Percentiles rank a stretch among this genome's conserved stretches.
These are phyloP conservation scores for Elegia similella DNA, from an alignment of 2,888 invertebrate genomes.

Conservation along the genomic window DNA sequence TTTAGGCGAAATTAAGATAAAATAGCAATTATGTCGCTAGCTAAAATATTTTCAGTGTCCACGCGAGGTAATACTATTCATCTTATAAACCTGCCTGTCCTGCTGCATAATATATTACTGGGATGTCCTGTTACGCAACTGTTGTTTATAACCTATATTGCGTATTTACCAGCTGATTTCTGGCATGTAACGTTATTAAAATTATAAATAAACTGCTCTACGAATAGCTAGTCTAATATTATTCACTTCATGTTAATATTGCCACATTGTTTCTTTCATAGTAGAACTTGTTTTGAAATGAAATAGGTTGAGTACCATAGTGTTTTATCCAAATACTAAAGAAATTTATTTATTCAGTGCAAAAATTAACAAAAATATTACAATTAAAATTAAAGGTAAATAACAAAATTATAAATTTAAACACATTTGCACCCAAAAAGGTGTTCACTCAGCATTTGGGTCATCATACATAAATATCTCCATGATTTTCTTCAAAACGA, in stretches of 20 bases:
- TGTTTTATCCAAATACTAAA: too few relatives aligned
- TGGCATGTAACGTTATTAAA: not conserved
- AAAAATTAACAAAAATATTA: too few relatives aligned
- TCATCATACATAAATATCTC: too few relatives aligned
- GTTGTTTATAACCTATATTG: conserved; percentile 62
- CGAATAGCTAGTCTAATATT: not conserved
- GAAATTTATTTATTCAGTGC: too few relatives aligned
- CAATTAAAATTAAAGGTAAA: too few relatives aligned
- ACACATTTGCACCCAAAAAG: too few relatives aligned
- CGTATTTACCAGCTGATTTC: conserved; percentile 44
- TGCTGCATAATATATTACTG: conserved; percentile 2
- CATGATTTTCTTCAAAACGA: not conserved
- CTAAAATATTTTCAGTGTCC: conserved; percentile 78
- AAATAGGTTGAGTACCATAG: not conserved
- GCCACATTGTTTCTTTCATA: not conserved
- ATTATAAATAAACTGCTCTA: not conserved
- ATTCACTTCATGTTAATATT: not conserved
- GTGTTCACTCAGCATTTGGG: too few relatives aligned
- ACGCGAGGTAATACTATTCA: conserved; percentile 57
- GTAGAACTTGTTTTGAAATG: not conserved
- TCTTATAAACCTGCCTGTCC: not conserved
- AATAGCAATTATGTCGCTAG: conserved; percentile 63
- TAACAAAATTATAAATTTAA: too few relatives aligned
- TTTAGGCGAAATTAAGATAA: not conserved
- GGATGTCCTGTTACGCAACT: conserved; percentile 61